Base-by-base conservation (phyloP, 2,113 vertebrate species). In the Aythya baeri region DNA sequence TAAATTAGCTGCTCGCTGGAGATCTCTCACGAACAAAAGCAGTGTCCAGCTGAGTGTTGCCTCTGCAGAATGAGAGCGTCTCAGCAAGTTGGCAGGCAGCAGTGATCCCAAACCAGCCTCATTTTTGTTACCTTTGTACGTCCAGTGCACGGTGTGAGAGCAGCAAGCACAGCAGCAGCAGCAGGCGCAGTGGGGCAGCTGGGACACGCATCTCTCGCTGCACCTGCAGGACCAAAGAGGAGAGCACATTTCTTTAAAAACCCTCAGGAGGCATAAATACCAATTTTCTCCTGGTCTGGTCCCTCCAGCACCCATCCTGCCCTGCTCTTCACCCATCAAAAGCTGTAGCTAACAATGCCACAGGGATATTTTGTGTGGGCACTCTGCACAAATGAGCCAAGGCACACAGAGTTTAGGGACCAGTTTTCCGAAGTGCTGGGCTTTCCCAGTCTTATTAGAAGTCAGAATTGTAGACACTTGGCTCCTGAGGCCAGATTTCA, bases 111-210 rank as follows among this genome's bases (percentile, higher is more conserved):
- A 4, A 38, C 0, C 44, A 80, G 23, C 22, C 49, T 41, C 5
- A 1, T 16, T 65, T 63, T 25, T n/a, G 2, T 97, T 97, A 98
- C 98, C 98, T 97, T 96, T 52, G 84, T 98, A 98, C 0, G 97
- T 96, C 98, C 98, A 98, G 3, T 91, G 44, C 3, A 72, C 4
- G 2, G 83, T 17, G 25, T 95, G 78, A 21, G 78, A 59, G 61
- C 10, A 52, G 71, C 86, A 15, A 62, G 91, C 2, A 36, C 2
- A 80, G 10, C 78, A 97, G 91, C 65, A 97, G 57, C 57, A 97
- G 81, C 4, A 63, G 50, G 38, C 50, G 11, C 46, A 97, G 74
- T 0, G 66, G 52, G 6, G 21, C 65, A 1, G 27, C 20, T 23
- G 54, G 7, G 41, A 75, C 3, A 77, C 22, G 55, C 98, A 96